These are phyloP conservation scores for Stomatorhinus walkeri DNA, from an alignment of 2,797 vertebrate species.

Conservation along the genomic window DNA sequence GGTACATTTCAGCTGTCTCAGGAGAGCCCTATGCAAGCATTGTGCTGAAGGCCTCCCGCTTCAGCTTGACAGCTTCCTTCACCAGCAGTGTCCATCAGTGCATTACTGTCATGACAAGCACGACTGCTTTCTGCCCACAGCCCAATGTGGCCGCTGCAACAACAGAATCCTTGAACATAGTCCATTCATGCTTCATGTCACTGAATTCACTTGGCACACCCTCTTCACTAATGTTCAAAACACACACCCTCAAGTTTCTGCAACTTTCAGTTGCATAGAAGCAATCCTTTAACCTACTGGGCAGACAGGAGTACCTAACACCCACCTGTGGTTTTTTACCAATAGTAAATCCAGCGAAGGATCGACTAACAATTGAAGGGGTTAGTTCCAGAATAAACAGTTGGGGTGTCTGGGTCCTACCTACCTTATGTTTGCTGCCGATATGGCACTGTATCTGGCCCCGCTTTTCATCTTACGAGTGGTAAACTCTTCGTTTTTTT, in stretches of 20 bases:
- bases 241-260: not conserved
- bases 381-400: not conserved
- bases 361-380: not conserved
- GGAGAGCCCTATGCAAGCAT: not conserved
- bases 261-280: not conserved
- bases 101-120: not conserved
- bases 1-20: not conserved
- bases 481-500: not conserved
- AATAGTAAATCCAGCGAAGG: not conserved
- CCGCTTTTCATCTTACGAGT: not conserved
- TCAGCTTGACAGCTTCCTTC: not conserved
- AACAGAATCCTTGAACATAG: not conserved
- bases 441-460: not conserved
- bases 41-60: not conserved
- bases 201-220: not conserved
- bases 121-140: not conserved
- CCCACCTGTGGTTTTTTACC: not conserved
- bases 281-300: not conserved
- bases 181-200: not conserved
- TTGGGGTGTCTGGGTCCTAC: not conserved
- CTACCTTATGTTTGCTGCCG: not conserved
- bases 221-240: not conserved
- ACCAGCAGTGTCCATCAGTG: not conserved
- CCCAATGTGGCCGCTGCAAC: not conserved
- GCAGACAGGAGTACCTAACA: not conserved